Evolutionary conservation across 2,888 invertebrate genomes (phyloP), one percentile per base, ranked within the genome.

Genomic region (Sinhomidia bicolor): DNA sequence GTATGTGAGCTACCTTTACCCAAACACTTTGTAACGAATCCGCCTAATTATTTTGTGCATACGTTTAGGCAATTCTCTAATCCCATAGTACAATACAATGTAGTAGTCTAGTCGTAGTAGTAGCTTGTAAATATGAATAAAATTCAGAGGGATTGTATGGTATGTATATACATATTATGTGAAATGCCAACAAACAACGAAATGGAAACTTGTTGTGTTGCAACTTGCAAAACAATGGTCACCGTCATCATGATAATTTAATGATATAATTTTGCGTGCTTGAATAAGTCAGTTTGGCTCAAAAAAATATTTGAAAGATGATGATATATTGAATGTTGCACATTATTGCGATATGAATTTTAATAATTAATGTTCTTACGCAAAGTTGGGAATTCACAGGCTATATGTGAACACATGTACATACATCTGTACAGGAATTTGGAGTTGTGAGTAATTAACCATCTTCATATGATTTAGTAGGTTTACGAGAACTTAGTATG

Each of bases 201-300:
- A 65, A 26, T 65, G 65, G 65, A 32, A 65, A 65, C 65, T 32
- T 65, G 65, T 5, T 65, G 65, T 65, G 65, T 32, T 32, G 65
- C 32, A 65, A 65, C n/a, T n/a, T n/a, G n/a, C n/a, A n/a, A n/a
- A n/a, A n/a, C n/a, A 60, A 54, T 54, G 17, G 1, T 60, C n/a
- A n/a, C n/a, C n/a, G n/a, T n/a, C n/a, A n/a, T n/a, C n/a, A n/a
- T n/a, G n/a, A 54, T 47, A 47, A 47, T n/a, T 41, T 41, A 3
- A 54, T 54, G 17, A 4, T 54, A 54, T 1, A 1, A 54, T 36
- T 36, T 36, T 36, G 36, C 36, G 36, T 36, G 47, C 47, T 23
- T 6, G 57, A 2, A 17, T 6, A 20, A 57, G 20, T 57, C 23
- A 47, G 51, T 36, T 36, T 36, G 36, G 7, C 36, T 36, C n/a